phyloP scores from a whole-genome alignment of 2,797 vertebrate genomes.

The Botia almorhae region DNA sequence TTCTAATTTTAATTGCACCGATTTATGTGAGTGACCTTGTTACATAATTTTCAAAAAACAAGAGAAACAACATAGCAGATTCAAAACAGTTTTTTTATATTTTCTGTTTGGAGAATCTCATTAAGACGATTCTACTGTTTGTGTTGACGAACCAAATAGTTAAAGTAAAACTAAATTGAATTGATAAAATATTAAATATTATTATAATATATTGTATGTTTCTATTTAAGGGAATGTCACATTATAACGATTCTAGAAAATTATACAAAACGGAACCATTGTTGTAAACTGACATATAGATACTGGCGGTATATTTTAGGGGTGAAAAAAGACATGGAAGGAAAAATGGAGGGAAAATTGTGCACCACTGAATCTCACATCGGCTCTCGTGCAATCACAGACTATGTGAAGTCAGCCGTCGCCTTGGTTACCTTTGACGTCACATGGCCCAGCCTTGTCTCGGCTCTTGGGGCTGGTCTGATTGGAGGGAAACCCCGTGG shows the following conservation, averaged over 20 bases:
- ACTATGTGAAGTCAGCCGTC: conserved; percentile 74
- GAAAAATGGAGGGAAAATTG: conserved; percentile 52
- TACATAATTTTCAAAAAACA: background rate
- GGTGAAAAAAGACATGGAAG: conserved; percentile 6
- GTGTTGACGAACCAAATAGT: no score
- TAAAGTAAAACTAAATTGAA: no score
- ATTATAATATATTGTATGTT: no score
- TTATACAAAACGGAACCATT: no score
- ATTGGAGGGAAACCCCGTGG: conserved; percentile 97
- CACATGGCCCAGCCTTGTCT: conserved; percentile 84
- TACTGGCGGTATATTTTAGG: background rate
- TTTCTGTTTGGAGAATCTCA: no score
- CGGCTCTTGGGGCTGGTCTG: conserved; percentile 83
- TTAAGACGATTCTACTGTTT: no score
- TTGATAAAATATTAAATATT: no score
- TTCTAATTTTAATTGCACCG: background rate
- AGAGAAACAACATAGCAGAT: no score
- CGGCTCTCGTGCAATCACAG: conserved; percentile 43
- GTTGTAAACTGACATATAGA: background rate
- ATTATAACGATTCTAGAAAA: no score
- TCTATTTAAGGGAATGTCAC: no score
- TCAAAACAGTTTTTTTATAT: no score
- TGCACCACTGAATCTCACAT: conserved; percentile 40
- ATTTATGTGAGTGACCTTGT: background rate
- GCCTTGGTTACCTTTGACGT: conserved; percentile 89